Conservation (phyloP, 1,140 invertebrate genomes). For the Pseudomyrmex cubaensis region DNA sequence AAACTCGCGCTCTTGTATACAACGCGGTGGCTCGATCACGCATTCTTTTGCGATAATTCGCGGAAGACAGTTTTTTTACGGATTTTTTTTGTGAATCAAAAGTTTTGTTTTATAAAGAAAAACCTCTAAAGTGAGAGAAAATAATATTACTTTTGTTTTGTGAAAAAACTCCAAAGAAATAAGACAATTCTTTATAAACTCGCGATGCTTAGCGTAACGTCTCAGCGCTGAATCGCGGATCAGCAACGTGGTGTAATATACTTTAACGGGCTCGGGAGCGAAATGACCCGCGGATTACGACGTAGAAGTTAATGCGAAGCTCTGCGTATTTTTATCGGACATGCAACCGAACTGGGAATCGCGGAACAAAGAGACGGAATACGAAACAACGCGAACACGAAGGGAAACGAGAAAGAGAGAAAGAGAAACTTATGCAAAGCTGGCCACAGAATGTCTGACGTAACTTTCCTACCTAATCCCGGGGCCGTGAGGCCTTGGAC, state of each 20-base stretch:
- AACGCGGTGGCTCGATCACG: background rate
- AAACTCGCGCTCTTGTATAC: background rate
- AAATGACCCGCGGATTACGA: constrained; percentile 49
- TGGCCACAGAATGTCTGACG: constrained; percentile 78
- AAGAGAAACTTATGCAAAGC: constrained; percentile 78
- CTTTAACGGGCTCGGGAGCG: background rate
- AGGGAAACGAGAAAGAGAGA: constrained; percentile 38
- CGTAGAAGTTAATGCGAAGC: constrained; percentile 60
- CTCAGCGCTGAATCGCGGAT: constrained; percentile 12
- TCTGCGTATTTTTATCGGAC: constrained; percentile 26
- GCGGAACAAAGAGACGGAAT: constrained; percentile 29
- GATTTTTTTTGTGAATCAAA: background rate
- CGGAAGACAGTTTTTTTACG: background rate
- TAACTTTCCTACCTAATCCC: constrained; percentile 79
- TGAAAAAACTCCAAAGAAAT: no score
- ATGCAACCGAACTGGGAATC: constrained; percentile 28
- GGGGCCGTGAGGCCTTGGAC: constrained; percentile 63
- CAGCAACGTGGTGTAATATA: background rate
- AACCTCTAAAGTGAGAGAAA: no score
- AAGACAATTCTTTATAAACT: background rate
- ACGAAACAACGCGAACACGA: constrained; percentile 32
- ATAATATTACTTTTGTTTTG: no score
- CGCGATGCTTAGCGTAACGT: background rate
- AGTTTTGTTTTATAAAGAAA: background rate
- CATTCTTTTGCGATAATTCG: background rate